Evolutionary conservation across 1,140 invertebrate species (phyloP), one percentile per base, ranked within the genome.

Genomic region (Odontomachus brunneus): DNA sequence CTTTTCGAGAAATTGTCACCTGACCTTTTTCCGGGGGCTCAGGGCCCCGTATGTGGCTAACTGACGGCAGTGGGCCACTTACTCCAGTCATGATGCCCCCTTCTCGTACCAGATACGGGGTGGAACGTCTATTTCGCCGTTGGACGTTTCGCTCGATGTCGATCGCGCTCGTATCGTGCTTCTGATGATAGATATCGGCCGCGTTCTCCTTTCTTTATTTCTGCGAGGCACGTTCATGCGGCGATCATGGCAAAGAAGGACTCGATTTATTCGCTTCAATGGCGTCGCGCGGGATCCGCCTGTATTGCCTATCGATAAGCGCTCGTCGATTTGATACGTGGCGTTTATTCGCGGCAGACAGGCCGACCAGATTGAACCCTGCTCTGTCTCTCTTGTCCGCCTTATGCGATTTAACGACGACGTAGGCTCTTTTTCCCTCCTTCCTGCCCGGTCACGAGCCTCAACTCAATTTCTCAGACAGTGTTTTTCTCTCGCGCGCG

Each of bases 191-290:
- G 78, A 82, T 55, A 22, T 62, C 69, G 51, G 29, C 17, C 38
- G 48, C 44, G 44, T 33, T n/a, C n/a, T 73, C 15, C 63, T 81
- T 59, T 55, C 38, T 67, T 83, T 78, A 86, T 86, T 86, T 69
- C 81, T 55, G 19, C 55, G 66, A 71, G 82, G 38, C 82, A 62
- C 57, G 29, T 82, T 74, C 72, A 65, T 55, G 75, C 65, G 38
- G 53, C 29, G n/a, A 69, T 69, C 51, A 19, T 17, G 51, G 33
- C 75, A 55, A 71, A 65, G 65, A 71, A 66, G 29, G 26, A 71
- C 38, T 71, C 65, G 51, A 80, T 80, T 80, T 80, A 80, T 57
- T 59, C 33, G 33, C 65, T 48, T 22, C 53, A 33, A 80, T 71
- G 48, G 65, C 24, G 29, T 76, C 62, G 19, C 22, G 19, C 49